These are phyloP conservation scores for Xiphias gladius DNA, from an alignment of 2,113 vertebrate genomes.

Conservation along the genomic window DNA sequence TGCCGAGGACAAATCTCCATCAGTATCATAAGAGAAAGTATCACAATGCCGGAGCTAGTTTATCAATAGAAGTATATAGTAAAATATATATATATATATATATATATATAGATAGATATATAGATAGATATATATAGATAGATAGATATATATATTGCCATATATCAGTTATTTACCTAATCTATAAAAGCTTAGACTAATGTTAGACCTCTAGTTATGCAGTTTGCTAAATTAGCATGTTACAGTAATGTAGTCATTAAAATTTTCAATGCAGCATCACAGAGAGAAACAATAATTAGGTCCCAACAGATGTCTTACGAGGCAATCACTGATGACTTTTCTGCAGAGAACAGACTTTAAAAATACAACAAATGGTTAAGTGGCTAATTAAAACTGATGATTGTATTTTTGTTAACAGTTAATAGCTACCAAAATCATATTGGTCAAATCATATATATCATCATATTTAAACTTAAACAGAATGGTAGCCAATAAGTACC, in stretches of 20 bases:
- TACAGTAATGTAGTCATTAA: not conserved
- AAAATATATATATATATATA: too few relatives aligned
- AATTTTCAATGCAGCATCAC: conserved; percentile 5
- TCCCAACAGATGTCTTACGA: conserved; percentile 17
- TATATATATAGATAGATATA: too few relatives aligned
- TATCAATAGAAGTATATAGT: not conserved
- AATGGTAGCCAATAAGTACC: not conserved
- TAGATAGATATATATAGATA: too few relatives aligned
- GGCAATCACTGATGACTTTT: not conserved
- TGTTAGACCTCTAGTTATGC: not conserved
- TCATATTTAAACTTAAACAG: not conserved
- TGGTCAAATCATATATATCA: too few relatives aligned
- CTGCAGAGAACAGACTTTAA: conserved; percentile 1
- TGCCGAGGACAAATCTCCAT: not conserved
- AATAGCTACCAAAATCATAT: not conserved
- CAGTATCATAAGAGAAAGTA: not conserved
- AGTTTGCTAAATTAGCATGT: conserved; percentile 11
- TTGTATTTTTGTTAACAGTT: not conserved
- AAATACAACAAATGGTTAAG: not conserved
- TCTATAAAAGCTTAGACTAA: not conserved
- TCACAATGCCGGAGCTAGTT: not conserved
- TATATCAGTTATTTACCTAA: not conserved
- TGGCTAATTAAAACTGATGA: not conserved
- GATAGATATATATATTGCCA: not conserved
- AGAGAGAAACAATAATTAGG: conserved; percentile 26